Evolutionary conservation across 1,140 invertebrate species (phyloP).

Genomic region (Hycleus phaleratus): DNA sequence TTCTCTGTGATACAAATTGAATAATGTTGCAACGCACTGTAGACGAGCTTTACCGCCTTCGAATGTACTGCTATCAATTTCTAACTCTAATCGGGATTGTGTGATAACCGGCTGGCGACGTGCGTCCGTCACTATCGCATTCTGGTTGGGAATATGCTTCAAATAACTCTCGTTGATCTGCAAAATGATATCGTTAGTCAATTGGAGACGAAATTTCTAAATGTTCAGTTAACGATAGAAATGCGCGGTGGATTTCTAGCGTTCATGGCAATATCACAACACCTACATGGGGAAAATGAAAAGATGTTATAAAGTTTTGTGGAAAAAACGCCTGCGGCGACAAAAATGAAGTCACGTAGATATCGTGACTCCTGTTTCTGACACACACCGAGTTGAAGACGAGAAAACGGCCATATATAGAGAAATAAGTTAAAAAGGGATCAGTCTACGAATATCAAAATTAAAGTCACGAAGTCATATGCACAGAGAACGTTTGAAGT

Average conservation of each 20-base stretch:
- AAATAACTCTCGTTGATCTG: slow-evolving; percentile 9
- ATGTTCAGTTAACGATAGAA: neutral
- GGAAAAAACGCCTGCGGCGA: neutral
- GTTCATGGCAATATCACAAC: no score
- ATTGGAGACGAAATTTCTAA: no score
- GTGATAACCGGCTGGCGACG: slow-evolving; percentile 23
- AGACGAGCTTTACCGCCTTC: slow-evolving; percentile 24
- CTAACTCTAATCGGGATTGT: slow-evolving; percentile 22
- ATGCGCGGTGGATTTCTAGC: no score
- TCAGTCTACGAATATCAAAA: neutral
- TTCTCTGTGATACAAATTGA: slow-evolving; percentile 22
- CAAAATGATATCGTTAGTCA: neutral
- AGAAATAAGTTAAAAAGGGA: neutral
- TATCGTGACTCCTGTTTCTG: neutral
- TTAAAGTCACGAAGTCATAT: neutral
- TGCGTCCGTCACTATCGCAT: slow-evolving; percentile 6
- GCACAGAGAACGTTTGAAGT: neutral
- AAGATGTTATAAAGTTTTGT: neutral
- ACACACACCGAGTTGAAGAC: neutral
- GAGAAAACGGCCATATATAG: neutral
- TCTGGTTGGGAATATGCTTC: slow-evolving; percentile 5
- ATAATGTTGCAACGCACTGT: slow-evolving; percentile 24
- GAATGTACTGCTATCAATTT: slow-evolving; percentile 25
- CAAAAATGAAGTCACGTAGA: slow-evolving; percentile 1
- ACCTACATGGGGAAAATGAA: neutral